Percentiles rank a stretch among this genome's conserved stretches.
phyloP scores from a whole-genome alignment of 2,888 invertebrate genomes.

The Archips xylosteana region DNA sequence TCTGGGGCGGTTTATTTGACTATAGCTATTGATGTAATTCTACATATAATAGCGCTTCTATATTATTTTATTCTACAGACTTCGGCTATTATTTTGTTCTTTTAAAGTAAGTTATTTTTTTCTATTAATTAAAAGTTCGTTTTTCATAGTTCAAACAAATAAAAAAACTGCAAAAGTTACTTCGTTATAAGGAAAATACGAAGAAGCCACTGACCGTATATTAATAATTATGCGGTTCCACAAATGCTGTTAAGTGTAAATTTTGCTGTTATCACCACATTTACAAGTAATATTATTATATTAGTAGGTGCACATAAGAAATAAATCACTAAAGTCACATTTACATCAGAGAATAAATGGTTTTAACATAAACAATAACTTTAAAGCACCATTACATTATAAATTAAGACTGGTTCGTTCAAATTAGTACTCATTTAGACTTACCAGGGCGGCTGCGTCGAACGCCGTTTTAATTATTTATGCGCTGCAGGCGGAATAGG shows the following conservation, averaged over 20 bases:
- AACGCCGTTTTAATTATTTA: constrained; percentile 78
- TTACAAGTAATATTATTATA: background rate
- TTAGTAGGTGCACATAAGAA: too few relatives aligned
- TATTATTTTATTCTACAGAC: too few relatives aligned
- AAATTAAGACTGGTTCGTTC: constrained; percentile 60
- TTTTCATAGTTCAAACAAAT: background rate
- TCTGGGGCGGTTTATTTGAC: too few relatives aligned
- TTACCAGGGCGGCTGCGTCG: constrained; percentile 63
- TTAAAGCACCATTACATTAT: constrained; percentile 44
- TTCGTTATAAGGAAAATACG: background rate
- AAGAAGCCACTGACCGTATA: background rate
- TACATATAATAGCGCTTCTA: too few relatives aligned
- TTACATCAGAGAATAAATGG: background rate
- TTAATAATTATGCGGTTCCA: background rate
- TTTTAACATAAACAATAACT: background rate
- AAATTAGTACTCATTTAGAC: constrained; percentile 70
- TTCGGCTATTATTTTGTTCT: too few relatives aligned
- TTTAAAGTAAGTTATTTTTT: too few relatives aligned
- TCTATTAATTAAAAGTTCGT: background rate
- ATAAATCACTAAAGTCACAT: background rate
- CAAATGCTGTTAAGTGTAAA: background rate
- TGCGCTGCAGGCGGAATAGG: constrained; percentile 75
- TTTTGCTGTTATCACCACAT: background rate
- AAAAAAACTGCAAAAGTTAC: background rate
- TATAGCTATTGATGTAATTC: too few relatives aligned